Percentiles rank a stretch among this genome's conserved stretches.
Conservation (phyloP, 1,140 invertebrate species). For the Drosophila lacertosa region DNA sequence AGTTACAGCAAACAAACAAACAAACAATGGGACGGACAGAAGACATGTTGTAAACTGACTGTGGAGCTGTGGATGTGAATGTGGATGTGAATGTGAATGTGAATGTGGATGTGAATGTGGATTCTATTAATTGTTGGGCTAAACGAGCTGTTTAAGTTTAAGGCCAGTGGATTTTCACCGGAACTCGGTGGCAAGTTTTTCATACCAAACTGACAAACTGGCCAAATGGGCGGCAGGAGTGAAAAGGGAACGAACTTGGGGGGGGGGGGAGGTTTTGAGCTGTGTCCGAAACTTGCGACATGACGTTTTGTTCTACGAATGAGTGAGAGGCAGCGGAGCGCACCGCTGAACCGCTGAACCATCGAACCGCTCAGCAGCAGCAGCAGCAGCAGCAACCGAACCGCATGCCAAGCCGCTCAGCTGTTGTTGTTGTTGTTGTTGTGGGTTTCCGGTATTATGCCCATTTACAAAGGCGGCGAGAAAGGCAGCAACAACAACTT, state of each 20-base stretch:
- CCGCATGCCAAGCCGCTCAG: conserved; percentile 51
- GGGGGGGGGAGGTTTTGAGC: conserved; percentile 5
- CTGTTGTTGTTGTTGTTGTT: conserved; percentile 55
- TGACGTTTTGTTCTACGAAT: conserved; percentile 66
- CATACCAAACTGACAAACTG: conserved; percentile 28
- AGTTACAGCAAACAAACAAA: conserved; percentile 61
- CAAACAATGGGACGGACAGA: conserved; percentile 25
- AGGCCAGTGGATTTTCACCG: conserved; percentile 68
- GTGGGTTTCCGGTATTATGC: conserved; percentile 78
- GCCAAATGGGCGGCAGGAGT: neutral
- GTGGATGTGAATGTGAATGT: conserved; percentile 62
- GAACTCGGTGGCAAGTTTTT: conserved; percentile 69
- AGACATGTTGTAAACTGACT: conserved; percentile 64
- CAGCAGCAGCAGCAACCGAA: conserved; percentile 63
- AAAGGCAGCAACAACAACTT: conserved; percentile 67
- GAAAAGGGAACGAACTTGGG: neutral
- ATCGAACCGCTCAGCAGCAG: conserved; percentile 61
- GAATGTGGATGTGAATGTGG: conserved; percentile 57
- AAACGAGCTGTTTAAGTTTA: conserved; percentile 56
- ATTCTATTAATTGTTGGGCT: conserved; percentile 77
- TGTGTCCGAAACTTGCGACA: conserved; percentile 37
- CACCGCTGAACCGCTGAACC: conserved; percentile 44
- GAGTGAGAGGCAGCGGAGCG: conserved; percentile 65
- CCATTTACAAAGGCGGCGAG: conserved; percentile 66
- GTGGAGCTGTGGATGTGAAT: conserved; percentile 59